phyloP scores from a whole-genome alignment of 2,113 vertebrate genomes.

The Malurus melanocephalus region DNA sequence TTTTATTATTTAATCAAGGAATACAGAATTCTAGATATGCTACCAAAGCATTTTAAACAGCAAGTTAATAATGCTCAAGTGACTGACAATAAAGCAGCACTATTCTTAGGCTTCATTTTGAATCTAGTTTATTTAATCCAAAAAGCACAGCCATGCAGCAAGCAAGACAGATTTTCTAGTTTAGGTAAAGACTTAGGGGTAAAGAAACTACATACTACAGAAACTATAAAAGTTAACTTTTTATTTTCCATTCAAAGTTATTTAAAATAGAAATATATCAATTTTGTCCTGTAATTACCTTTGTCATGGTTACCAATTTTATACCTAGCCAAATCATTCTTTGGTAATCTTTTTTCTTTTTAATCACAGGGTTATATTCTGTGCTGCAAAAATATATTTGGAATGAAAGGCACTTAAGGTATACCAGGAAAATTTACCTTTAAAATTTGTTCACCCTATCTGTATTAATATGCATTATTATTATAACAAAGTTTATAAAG shows the following conservation, averaged over 20 bases:
- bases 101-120: background rate
- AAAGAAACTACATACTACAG: background rate
- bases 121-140: conserved; percentile 16
- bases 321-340: background rate
- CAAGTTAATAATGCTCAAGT: background rate
- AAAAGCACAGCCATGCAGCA: background rate
- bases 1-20: background rate
- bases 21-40: background rate
- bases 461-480: background rate
- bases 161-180: background rate
- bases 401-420: background rate
- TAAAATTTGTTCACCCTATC: background rate
- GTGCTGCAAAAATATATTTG: background rate
- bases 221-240: background rate
- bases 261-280: background rate
- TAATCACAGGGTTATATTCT: background rate
- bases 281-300: background rate
- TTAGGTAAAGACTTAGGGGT: background rate
- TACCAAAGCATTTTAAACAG: background rate
- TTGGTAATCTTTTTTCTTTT: no score
- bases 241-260: background rate
- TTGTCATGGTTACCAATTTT: background rate
- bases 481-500: background rate
- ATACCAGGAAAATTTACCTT: background rate
- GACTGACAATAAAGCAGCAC: background rate